phyloP scores from a whole-genome alignment of 2,888 invertebrate species.

The Kuschelorhynchus macadamiae region DNA sequence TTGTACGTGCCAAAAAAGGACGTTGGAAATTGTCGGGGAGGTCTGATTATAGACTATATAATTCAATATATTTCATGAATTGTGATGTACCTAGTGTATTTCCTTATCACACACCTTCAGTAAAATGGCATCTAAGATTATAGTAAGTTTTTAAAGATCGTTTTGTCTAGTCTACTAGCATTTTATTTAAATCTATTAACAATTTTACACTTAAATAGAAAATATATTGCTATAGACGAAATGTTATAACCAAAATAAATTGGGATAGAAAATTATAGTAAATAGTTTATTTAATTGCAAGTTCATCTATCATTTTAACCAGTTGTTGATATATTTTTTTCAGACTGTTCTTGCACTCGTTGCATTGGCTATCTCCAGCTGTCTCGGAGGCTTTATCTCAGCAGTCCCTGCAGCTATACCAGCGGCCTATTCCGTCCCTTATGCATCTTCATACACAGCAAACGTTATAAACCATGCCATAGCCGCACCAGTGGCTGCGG shows the following conservation, averaged over 20 bases:
- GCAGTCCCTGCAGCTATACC: constrained; percentile 64
- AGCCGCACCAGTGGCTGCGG: constrained; percentile 74
- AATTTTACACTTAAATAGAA: too few relatives aligned
- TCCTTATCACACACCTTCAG: constrained; percentile 11
- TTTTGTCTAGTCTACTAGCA: neutral
- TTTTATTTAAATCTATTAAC: neutral
- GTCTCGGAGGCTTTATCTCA: constrained; percentile 60
- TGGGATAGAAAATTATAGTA: too few relatives aligned
- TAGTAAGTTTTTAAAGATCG: constrained; percentile 50
- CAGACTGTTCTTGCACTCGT: constrained; percentile 40
- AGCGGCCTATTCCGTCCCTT: constrained; percentile 78
- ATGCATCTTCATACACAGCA: constrained; percentile 83
- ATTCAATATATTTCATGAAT: too few relatives aligned
- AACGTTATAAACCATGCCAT: constrained; percentile 83
- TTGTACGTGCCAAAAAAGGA: too few relatives aligned
- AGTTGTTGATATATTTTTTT: too few relatives aligned
- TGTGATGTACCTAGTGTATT: neutral
- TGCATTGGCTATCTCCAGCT: constrained; percentile 45
- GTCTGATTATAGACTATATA: too few relatives aligned
- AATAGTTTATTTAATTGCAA: too few relatives aligned
- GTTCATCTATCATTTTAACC: too few relatives aligned
- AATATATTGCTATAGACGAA: too few relatives aligned
- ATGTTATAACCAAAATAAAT: too few relatives aligned
- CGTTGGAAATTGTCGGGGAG: too few relatives aligned
- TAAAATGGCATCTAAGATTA: constrained; percentile 53